A percentile compares a stretch with the other conserved stretches of the same genome.
Evolutionary conservation across 2,113 vertebrate genomes (phyloP).

Genomic region (Petroica traversi): DNA sequence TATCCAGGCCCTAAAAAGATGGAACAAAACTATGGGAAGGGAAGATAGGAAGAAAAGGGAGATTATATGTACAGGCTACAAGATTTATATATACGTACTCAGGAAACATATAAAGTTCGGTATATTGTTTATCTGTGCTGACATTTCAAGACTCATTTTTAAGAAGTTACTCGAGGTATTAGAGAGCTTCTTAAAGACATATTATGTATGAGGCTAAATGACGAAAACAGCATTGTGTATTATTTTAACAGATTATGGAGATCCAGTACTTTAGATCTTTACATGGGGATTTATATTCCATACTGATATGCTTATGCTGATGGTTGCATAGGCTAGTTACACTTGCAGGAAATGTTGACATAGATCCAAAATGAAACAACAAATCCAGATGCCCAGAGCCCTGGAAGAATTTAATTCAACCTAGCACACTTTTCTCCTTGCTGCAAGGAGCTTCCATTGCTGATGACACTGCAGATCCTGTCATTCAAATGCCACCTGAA

Average conservation of each 20-base stretch:
- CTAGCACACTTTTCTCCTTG: background rate
- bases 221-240: background rate
- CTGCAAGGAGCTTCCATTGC: background rate
- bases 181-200: background rate
- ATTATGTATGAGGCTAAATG: background rate
- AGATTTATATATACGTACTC: background rate
- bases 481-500: background rate
- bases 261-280: background rate
- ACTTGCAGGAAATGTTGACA: background rate
- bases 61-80: background rate
- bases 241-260: background rate
- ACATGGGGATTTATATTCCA: background rate
- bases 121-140: background rate
- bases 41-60: background rate
- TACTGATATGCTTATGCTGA: background rate
- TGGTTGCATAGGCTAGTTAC: background rate
- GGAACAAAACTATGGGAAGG: background rate
- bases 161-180: background rate
- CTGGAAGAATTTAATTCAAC: background rate
- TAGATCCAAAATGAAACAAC: background rate
- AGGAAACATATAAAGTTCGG: background rate
- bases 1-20: constrained; percentile 37
- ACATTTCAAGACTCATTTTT: background rate
- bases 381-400: background rate
- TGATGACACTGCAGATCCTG: background rate